phyloP scores from a whole-genome alignment of 2,113 vertebrate species.

The Pica pica region DNA sequence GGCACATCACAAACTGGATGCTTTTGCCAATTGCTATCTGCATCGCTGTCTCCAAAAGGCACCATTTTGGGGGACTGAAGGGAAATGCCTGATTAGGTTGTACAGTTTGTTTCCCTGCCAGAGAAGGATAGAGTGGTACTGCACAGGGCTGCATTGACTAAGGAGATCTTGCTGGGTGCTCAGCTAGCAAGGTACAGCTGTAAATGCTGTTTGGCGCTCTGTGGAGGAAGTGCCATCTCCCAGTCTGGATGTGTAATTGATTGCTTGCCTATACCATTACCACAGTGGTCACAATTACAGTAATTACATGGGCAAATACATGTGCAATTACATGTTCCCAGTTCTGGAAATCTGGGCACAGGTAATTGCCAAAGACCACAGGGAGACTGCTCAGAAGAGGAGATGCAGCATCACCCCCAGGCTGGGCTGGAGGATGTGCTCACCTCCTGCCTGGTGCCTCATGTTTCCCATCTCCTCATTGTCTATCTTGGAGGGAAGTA shows the following conservation, averaged over 20 bases:
- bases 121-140: neutral
- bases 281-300: neutral
- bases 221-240: neutral
- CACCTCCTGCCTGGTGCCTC: neutral
- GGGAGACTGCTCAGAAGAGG: neutral
- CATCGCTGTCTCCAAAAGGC: neutral
- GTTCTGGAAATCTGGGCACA: neutral
- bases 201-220: neutral
- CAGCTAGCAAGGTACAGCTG: neutral
- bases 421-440: neutral
- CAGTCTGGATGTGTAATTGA: neutral
- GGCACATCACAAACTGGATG: neutral
- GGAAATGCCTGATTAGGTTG: neutral
- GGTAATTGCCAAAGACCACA: neutral
- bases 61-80: neutral
- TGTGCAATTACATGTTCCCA: neutral
- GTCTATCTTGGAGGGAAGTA: neutral
- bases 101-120: neutral
- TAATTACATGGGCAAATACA: neutral
- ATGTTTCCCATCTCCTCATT: neutral
- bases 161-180: neutral
- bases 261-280: neutral
- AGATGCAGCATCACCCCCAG: accelerated
- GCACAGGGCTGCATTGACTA: neutral
- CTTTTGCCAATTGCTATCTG: neutral